Evolutionary conservation across 2,797 vertebrate genomes (phyloP), one percentile per base, ranked within the genome.

Genomic region (Myotis planiceps): DNA sequence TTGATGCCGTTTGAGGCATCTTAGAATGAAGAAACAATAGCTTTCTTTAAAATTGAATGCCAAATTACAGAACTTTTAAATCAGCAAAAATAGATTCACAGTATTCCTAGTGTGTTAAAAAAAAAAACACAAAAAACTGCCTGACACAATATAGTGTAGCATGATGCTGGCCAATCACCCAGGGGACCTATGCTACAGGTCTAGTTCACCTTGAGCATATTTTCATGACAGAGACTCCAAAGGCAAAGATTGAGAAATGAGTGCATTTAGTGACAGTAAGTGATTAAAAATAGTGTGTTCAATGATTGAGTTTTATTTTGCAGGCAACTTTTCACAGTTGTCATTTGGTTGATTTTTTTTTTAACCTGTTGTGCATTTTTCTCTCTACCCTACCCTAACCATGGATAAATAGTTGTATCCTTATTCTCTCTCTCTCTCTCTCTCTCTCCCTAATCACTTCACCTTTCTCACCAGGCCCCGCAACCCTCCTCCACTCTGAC

Each of bases 1-100:
- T 68, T 72, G 42, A 91, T 93, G 75, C 5, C 19, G 82, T 68
- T 96, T 66, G 75, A 75, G 84, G 39, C 2, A 63, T 29, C 29
- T 76, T 34, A 68, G n/a, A 92, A 66, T 45, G 39, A 83, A 96
- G 87, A 82, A 85, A 90, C 83, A 85, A 71, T 42, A 32, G 9
- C 47, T 51, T 34, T 68, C 45, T 81, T 84, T 18, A 89, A 81
- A 76, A 60, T 80, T 49, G 84, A 93, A 92, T 79, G 34, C 5
- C 51, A 39, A 75, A n/a, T 83, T 96, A 75, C 27, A 95, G 53
- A 75, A 66, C n/a, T 63, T 63, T 29, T 95, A 92, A 95, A 97
- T 95, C 81, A 92, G 37, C 1, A 55, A 81, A 92, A 71, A 19
- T 53, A 19, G 78, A 74, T 81, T 97, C 37, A 83, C 34, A 71